These are phyloP conservation scores for Colossoma macropomum DNA, from an alignment of 2,113 vertebrate genomes.

Conservation along the genomic window DNA sequence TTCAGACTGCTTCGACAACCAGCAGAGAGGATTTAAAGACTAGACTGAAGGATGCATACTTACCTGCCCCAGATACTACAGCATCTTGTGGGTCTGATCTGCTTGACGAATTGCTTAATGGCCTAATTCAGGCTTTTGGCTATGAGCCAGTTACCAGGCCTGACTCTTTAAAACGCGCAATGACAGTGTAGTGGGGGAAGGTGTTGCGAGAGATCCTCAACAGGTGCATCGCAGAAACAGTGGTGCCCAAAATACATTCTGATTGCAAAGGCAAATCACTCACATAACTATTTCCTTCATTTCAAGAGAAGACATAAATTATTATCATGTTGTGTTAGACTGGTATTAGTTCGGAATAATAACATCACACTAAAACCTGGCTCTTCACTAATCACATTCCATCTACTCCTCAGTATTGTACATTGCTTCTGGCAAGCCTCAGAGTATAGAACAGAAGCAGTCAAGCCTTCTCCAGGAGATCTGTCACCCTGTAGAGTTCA, in stretches of 20 bases:
- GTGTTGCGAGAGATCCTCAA: slow-evolving; percentile 30
- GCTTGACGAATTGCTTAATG: slow-evolving; percentile 36
- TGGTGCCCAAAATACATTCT: slow-evolving; percentile 24
- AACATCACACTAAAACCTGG: not conserved
- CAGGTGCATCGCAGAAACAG: slow-evolving; percentile 46
- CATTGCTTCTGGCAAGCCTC: not conserved
- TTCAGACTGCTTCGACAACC: slow-evolving; percentile 1
- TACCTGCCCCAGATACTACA: slow-evolving; percentile 25
- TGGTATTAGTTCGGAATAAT: too few relatives aligned
- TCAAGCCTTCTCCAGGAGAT: too few relatives aligned
- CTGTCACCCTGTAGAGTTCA: not conserved
- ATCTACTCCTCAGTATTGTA: too few relatives aligned
- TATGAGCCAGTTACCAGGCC: slow-evolving; percentile 5
- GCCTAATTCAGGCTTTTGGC: slow-evolving; percentile 25
- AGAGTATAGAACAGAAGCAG: not conserved
- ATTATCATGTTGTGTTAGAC: not conserved
- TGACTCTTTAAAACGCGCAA: slow-evolving; percentile 41
- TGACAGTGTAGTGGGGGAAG: slow-evolving; percentile 23
- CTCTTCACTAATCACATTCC: too few relatives aligned
- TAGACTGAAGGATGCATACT: not conserved
- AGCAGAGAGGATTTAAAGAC: slow-evolving; percentile 31
- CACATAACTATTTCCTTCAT: not conserved
- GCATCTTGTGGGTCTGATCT: slow-evolving; percentile 39
- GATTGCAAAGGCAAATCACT: not conserved
- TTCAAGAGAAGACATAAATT: too few relatives aligned